Percentiles rank a stretch among this genome's conserved stretches.
These are phyloP conservation scores for Irena cyanogastra DNA, from an alignment of 2,113 vertebrate species.

Conservation along the genomic window DNA sequence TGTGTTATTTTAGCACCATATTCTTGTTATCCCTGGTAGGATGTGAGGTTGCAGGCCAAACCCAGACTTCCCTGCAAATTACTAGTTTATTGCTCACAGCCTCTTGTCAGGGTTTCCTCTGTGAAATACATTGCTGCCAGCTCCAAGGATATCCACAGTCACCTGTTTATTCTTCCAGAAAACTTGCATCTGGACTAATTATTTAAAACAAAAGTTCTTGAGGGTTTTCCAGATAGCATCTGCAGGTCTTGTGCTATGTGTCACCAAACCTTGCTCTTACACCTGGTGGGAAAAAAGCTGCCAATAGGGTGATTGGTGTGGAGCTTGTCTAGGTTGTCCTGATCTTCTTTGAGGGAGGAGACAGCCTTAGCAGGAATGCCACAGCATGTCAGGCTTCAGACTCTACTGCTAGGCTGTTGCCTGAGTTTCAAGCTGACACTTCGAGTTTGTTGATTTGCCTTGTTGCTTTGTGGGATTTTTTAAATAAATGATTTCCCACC, in stretches of 20 bases:
- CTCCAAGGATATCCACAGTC: neutral
- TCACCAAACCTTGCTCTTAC: neutral
- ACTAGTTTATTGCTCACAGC: neutral
- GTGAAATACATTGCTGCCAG: neutral
- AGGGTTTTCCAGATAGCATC: neutral
- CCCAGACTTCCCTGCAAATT: conserved; percentile 37
- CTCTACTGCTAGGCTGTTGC: neutral
- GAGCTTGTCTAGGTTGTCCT: neutral
- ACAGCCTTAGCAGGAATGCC: neutral
- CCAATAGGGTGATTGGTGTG: neutral
- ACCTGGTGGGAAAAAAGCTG: neutral
- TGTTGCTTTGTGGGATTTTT: neutral
- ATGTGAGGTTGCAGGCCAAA: neutral
- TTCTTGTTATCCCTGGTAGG: neutral
- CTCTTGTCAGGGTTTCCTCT: neutral
- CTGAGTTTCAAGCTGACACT: neutral
- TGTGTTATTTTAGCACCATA: conserved; percentile 24
- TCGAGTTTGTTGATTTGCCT: neutral
- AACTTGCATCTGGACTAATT: neutral
- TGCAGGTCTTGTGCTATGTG: neutral
- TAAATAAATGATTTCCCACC: neutral
- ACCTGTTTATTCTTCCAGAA: neutral
- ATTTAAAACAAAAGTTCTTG: neutral
- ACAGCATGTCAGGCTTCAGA: neutral
- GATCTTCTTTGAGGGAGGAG: neutral